Evolutionary conservation across 2,113 vertebrate genomes (phyloP).

Genomic region (Rhynchomys soricoides): DNA sequence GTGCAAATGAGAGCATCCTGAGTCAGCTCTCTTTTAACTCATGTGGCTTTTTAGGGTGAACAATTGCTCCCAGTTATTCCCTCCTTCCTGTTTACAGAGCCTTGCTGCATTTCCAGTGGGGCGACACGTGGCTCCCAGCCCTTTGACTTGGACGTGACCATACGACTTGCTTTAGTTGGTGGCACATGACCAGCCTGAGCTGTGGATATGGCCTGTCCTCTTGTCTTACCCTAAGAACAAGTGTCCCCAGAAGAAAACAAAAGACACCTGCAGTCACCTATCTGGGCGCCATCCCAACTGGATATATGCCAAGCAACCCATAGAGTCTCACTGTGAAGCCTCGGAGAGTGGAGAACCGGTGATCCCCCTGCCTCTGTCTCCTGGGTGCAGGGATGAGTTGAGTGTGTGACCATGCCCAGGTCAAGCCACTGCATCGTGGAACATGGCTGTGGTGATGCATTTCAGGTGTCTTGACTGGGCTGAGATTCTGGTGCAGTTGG

Average conservation of each 20-base stretch:
- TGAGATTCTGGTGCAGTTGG: not conserved
- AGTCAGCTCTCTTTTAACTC: constrained; percentile 40
- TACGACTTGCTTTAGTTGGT: not conserved
- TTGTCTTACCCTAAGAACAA: no score
- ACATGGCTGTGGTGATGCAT: not conserved
- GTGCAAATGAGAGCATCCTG: not conserved
- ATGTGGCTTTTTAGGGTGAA: not conserved
- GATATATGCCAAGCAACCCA: not conserved
- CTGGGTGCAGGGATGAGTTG: no score
- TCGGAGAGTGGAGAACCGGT: not conserved
- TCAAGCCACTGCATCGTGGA: not conserved
- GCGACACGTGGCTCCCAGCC: accelerated
- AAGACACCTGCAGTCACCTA: not conserved
- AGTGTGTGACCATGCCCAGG: not conserved
- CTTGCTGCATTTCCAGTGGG: not conserved
- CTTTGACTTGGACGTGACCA: not conserved
- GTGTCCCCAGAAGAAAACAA: not conserved
- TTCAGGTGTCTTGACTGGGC: not conserved
- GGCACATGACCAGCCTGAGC: not conserved
- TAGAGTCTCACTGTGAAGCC: not conserved
- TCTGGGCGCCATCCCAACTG: not conserved
- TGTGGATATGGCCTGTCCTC: not conserved
- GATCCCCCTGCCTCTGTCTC: not conserved
- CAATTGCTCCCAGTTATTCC: not conserved
- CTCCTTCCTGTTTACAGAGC: not conserved